These are phyloP conservation scores for Oceanodroma leucorhoa DNA, from an alignment of 2,797 vertebrate species.

Conservation along the genomic window DNA sequence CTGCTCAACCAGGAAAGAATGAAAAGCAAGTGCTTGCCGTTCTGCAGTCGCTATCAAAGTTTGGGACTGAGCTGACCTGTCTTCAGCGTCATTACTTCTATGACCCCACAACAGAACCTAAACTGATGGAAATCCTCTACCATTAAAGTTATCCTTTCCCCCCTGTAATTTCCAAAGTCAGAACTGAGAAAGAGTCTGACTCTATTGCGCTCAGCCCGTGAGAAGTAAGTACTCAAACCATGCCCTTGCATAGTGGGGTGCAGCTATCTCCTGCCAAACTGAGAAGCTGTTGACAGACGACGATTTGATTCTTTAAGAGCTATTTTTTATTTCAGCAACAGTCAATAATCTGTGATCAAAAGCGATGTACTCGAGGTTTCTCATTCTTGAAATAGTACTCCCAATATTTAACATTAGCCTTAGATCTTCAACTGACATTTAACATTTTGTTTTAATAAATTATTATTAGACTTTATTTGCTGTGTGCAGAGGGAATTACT, in stretches of 20 bases:
- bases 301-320: not conserved
- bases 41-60: not conserved
- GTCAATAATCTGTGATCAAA: not conserved
- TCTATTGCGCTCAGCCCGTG: fast-evolving
- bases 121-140: not conserved
- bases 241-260: fast-evolving
- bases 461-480: slow-evolving; percentile 47
- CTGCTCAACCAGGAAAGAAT: not conserved
- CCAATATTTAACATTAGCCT: not conserved
- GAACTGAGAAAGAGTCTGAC: not conserved
- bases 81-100: not conserved
- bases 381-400: not conserved
- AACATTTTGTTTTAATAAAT: slow-evolving; percentile 47
- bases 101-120: not conserved
- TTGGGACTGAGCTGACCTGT: not conserved
- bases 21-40: not conserved
- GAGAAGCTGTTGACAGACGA: not conserved
- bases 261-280: not conserved
- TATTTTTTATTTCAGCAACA: not conserved
- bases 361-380: not conserved
- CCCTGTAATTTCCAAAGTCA: not conserved
- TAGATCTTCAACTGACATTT: slow-evolving; percentile 16
- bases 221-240: not conserved
- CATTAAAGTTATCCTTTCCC: not conserved
- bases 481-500: slow-evolving; percentile 45